Conservation (phyloP, 2,797 vertebrate genomes). For the Picus viridis region DNA sequence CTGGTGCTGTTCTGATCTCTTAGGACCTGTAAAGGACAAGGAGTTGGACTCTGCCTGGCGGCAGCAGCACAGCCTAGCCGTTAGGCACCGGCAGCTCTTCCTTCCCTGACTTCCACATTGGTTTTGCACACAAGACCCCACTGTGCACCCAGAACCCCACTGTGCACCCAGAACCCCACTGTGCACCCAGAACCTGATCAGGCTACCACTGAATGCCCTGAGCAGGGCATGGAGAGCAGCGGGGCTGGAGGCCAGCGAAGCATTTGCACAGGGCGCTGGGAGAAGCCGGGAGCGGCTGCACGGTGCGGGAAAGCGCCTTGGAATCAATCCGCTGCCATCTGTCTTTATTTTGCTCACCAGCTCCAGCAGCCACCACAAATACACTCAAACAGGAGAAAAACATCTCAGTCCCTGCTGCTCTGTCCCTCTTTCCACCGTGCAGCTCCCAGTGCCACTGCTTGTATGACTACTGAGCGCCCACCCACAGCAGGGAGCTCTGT, state of each 20-base stretch:
- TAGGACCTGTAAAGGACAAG: not conserved
- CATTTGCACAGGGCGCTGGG: not conserved
- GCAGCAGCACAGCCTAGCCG: not conserved
- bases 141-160: too few species aligned
- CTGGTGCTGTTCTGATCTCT: not conserved
- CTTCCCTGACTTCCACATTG: not conserved
- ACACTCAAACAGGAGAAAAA: conserved; percentile 66
- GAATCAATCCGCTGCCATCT: conserved; percentile 71
- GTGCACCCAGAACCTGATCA: not conserved
- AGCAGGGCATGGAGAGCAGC: not conserved
- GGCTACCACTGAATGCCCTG: not conserved
- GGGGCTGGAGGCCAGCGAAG: not conserved
- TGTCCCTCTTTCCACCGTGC: not conserved
- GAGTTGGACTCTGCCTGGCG: not conserved
- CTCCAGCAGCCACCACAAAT: conserved; percentile 69
- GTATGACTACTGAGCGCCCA: not conserved
- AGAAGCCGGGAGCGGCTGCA: not conserved
- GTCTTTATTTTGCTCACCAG: conserved; percentile 67
- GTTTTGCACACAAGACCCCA: not conserved
- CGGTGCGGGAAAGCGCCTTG: conserved; percentile 12
- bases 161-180: too few species aligned
- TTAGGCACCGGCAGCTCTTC: not conserved
- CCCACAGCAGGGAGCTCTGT: not conserved
- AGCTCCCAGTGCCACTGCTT: not conserved
- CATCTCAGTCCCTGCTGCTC: conserved; percentile 59